phyloP scores from a whole-genome alignment of 2,888 invertebrate species.

The Tholera decimalis region DNA sequence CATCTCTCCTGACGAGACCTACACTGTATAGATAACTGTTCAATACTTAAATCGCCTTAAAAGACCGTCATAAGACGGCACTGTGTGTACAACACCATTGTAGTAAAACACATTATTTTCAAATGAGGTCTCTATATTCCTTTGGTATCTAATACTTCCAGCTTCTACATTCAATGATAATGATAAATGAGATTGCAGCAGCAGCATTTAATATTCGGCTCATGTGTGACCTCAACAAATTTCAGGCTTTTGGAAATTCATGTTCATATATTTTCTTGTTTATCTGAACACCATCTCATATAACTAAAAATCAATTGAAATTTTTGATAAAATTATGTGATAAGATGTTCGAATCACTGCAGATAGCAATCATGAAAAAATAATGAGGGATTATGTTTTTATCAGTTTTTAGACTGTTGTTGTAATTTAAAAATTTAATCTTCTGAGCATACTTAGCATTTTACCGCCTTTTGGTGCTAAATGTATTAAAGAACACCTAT shows the following conservation, averaged over 20 bases:
- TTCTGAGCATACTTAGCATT: neutral
- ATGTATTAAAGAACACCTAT: neutral
- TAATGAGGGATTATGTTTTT: slow-evolving; percentile 51
- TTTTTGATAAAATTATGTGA: slow-evolving; percentile 67
- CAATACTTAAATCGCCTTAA: neutral
- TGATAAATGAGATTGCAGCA: neutral
- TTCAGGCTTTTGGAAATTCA: neutral
- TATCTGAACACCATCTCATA: slow-evolving; percentile 56
- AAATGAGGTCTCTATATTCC: no score
- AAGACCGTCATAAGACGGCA: neutral
- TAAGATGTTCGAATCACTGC: slow-evolving; percentile 71
- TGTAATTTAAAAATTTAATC: slow-evolving; percentile 29
- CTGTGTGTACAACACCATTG: neutral
- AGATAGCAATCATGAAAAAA: slow-evolving; percentile 50
- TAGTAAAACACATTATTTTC: neutral
- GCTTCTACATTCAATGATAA: neutral
- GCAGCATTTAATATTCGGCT: neutral
- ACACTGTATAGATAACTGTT: neutral
- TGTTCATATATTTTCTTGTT: neutral
- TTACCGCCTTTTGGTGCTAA: slow-evolving; percentile 2
- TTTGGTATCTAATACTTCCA: neutral
- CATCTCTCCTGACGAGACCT: neutral
- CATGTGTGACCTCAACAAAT: neutral
- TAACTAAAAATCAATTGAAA: slow-evolving; percentile 37
- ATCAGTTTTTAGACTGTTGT: slow-evolving; percentile 28